A percentile compares a stretch with the other conserved stretches of the same genome.
phyloP scores from a whole-genome alignment of 2,797 vertebrate species.

The Pseudomugil tenellus region DNA sequence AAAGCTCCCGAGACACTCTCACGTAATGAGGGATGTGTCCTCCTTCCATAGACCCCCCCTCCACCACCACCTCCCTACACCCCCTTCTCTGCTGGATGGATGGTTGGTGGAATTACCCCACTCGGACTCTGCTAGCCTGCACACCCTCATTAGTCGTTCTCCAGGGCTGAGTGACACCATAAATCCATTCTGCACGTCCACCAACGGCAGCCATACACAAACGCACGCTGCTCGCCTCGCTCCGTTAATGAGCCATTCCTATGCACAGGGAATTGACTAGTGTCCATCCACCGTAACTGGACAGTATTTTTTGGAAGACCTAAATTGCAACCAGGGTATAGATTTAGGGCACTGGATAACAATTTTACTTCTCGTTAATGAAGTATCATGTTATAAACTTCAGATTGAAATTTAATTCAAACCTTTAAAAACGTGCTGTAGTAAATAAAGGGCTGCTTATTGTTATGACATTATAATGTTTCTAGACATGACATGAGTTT shows the following conservation, averaged over 20 bases:
- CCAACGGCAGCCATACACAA: conserved; percentile 88
- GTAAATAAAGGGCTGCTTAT: conserved; percentile 44
- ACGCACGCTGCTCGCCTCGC: conserved; percentile 81
- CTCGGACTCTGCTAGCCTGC: conserved; percentile 79
- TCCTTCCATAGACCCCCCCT: conserved; percentile 60
- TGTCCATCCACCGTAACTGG: conserved; percentile 90
- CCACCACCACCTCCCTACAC: conserved; percentile 23
- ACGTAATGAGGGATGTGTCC: conserved; percentile 95
- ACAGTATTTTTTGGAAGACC: conserved; percentile 85
- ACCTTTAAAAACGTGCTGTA: conserved; percentile 51
- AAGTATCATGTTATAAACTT: conserved; percentile 75
- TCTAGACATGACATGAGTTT: neutral
- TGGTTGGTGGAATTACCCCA: conserved; percentile 85
- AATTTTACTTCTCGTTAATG: conserved; percentile 83
- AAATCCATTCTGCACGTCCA: conserved; percentile 92
- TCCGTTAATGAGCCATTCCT: conserved; percentile 96
- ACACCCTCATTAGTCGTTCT: conserved; percentile 96
- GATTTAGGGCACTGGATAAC: conserved; percentile 87
- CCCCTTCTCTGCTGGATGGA: conserved; percentile 81
- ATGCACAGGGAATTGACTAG: conserved; percentile 97
- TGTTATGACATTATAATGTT: conserved; percentile 21
- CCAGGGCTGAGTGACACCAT: conserved; percentile 97
- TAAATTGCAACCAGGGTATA: conserved; percentile 86
- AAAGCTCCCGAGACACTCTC: conserved; percentile 95
- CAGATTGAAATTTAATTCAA: conserved; percentile 62